Conservation (phyloP, 2,113 vertebrate genomes). For the Phaethornis superciliosus region DNA sequence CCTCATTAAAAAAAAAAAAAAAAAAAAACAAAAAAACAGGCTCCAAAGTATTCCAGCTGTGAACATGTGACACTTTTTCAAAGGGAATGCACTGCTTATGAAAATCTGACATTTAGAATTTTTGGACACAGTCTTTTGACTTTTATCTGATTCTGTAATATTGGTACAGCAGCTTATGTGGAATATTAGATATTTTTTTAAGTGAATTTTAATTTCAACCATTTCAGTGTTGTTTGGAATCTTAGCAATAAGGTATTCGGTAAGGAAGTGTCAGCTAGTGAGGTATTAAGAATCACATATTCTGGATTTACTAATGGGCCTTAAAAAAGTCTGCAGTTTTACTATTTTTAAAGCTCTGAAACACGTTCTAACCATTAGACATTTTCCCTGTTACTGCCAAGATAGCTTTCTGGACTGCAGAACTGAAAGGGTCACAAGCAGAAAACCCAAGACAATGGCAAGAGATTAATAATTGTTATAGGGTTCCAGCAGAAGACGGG, state of each 20-base stretch:
- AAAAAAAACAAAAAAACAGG: background rate
- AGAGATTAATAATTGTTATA: conserved; percentile 44
- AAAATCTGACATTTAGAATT: conserved; percentile 61
- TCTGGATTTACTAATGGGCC: background rate
- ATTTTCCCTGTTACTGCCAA: background rate
- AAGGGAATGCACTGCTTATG: conserved; percentile 40
- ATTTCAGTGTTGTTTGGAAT: background rate
- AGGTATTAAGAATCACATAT: background rate
- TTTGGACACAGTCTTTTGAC: conserved; percentile 29
- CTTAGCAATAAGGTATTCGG: background rate
- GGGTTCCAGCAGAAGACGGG: background rate
- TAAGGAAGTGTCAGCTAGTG: background rate
- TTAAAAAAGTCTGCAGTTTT: background rate
- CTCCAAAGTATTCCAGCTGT: conserved; percentile 34
- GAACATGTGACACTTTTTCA: conserved; percentile 22
- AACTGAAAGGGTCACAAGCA: conserved; percentile 15
- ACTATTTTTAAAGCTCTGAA: background rate
- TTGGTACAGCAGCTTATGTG: background rate
- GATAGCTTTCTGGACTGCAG: background rate
- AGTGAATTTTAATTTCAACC: conserved; percentile 15
- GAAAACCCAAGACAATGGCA: conserved; percentile 35
- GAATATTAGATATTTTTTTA: background rate
- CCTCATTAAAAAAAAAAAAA: background rate
- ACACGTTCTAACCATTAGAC: background rate
- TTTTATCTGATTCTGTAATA: conserved; percentile 33